Percentiles rank a stretch among this genome's conserved stretches.
phyloP scores from a whole-genome alignment of 2,888 invertebrate genomes.

The Hirudinaria manillensis region DNA sequence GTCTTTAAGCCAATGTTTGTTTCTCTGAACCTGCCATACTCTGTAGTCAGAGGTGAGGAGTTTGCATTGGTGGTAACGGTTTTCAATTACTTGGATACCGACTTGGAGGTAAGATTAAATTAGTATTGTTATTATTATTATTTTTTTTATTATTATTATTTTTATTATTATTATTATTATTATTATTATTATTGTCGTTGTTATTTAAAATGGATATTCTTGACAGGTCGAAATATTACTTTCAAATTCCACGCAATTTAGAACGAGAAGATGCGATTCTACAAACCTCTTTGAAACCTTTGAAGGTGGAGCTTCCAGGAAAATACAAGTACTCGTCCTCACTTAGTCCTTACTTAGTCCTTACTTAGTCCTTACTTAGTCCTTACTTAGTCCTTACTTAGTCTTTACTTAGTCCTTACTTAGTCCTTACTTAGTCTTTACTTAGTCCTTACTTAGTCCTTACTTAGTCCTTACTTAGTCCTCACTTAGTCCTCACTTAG shows the following conservation, averaged over 20 bases:
- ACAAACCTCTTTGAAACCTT: neutral
- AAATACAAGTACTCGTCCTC: neutral
- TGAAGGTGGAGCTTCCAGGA: neutral
- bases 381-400: too few species aligned
- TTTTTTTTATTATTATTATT: neutral
- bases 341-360: neutral
- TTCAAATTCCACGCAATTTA: neutral
- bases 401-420: too few species aligned
- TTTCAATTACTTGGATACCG: conserved; percentile 65
- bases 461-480: too few species aligned
- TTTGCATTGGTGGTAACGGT: conserved; percentile 79
- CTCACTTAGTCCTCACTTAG: too few species aligned
- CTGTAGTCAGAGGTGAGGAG: conserved; percentile 80
- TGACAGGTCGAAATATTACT: neutral
- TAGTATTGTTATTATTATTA: neutral
- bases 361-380: neutral
- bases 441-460: too few species aligned
- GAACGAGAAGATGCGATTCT: neutral
- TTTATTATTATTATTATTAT: neutral
- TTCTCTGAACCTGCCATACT: conserved; percentile 77
- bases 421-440: too few species aligned
- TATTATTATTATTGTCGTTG: neutral
- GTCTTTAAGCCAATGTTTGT: conserved; percentile 80
- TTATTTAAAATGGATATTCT: neutral
- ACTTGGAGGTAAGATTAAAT: neutral